phyloP scores from a whole-genome alignment of 2,113 vertebrate genomes.

The Capra hircus region DNA sequence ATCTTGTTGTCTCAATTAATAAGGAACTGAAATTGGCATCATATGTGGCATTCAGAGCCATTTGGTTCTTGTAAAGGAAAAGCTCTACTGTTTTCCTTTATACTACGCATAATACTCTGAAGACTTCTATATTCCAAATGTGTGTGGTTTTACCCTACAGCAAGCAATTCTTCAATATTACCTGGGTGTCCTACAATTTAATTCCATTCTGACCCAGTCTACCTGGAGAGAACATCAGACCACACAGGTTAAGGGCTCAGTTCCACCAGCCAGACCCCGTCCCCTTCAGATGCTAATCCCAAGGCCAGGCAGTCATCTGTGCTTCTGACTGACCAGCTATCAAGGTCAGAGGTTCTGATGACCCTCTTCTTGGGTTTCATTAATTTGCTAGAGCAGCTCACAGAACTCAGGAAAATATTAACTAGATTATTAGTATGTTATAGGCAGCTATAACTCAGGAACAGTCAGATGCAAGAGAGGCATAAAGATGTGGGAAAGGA shows the following conservation, averaged over 20 bases:
- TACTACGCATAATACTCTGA: not conserved
- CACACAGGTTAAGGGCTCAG: not conserved
- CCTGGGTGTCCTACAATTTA: not conserved
- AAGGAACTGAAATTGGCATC: not conserved
- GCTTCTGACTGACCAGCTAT: not conserved
- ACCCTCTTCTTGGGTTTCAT: not conserved
- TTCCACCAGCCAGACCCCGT: rapidly evolving
- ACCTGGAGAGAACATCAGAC: not conserved
- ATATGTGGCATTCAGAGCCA: not conserved
- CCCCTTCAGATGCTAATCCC: not conserved
- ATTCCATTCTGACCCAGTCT: not conserved
- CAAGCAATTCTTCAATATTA: not conserved
- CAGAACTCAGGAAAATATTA: not conserved
- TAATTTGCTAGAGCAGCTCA: not conserved
- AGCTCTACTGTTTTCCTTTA: not conserved
- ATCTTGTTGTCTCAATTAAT: not conserved
- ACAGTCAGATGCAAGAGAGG: not conserved
- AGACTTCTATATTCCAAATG: not conserved
- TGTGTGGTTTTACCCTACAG: not conserved
- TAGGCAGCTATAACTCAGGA: not conserved
- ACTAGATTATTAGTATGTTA: not conserved
- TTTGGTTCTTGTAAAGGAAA: not conserved
- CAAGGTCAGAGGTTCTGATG: not conserved
- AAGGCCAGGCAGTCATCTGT: not conserved
- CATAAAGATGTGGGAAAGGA: not conserved